phyloP scores from a whole-genome alignment of 2,888 invertebrate species.

The Nephrocerus scutellatus region DNA sequence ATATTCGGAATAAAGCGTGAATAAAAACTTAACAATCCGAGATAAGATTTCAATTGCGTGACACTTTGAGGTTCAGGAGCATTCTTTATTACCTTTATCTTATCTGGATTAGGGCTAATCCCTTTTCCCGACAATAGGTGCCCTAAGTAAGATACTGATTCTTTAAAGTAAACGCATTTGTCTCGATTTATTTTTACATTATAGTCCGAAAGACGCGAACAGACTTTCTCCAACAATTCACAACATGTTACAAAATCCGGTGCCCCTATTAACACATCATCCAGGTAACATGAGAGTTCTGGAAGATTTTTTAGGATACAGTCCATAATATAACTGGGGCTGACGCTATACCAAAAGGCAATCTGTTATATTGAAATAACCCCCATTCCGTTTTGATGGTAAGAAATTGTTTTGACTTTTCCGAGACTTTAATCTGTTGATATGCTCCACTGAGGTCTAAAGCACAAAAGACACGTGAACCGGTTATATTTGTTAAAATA shows the following conservation, averaged over 20 bases:
- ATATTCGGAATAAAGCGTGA: slow-evolving; percentile 13
- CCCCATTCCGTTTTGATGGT: slow-evolving; percentile 10
- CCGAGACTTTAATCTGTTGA: slow-evolving; percentile 7
- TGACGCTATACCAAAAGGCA: no score
- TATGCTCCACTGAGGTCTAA: slow-evolving; percentile 5
- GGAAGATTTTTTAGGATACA: slow-evolving; percentile 1
- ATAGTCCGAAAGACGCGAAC: slow-evolving; percentile 3
- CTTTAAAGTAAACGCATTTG: slow-evolving; percentile 19
- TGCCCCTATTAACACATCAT: slow-evolving; percentile 17
- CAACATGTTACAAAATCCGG: slow-evolving; percentile 7
- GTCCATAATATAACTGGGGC: no score
- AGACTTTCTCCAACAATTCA: slow-evolving; percentile 9
- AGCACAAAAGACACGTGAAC: slow-evolving; percentile 8
- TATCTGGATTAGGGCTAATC: slow-evolving; percentile 15
- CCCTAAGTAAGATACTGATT: slow-evolving; percentile 16
- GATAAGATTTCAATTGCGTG: slow-evolving; percentile 17
- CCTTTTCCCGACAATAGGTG: slow-evolving; percentile 11
- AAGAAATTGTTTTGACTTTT: slow-evolving; percentile 1
- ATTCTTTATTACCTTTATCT: slow-evolving; percentile 16
- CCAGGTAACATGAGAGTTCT: slow-evolving; percentile 11
- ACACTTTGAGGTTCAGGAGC: slow-evolving; percentile 15
- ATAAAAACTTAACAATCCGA: slow-evolving; percentile 18
- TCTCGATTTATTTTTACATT: slow-evolving; percentile 15
- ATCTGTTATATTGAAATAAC: slow-evolving; percentile 3
- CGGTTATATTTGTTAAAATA: slow-evolving; percentile 8